Percentiles rank a stretch among this genome's conserved stretches.
Conservation (phyloP, 2,797 vertebrate genomes). For the Typhlichthys subterraneus region DNA sequence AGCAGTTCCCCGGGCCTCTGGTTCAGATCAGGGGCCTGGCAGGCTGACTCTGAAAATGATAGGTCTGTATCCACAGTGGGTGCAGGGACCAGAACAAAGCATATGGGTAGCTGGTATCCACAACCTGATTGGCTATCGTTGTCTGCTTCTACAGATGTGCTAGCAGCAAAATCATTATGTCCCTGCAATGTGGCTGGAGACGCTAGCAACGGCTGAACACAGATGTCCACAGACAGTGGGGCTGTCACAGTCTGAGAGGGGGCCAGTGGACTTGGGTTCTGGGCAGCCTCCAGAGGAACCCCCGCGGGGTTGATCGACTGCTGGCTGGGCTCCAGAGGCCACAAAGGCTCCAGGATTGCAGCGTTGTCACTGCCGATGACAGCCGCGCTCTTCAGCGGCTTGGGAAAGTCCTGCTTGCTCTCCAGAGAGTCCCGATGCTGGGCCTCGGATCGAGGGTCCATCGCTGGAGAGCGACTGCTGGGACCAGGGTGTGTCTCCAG, state of each 20-base stretch:
- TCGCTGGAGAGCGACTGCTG: conserved; percentile 22
- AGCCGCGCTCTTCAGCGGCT: conserved; percentile 10
- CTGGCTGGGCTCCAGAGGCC: conserved; percentile 16
- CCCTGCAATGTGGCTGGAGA: conserved; percentile 12
- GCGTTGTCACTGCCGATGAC: not conserved
- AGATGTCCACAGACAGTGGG: conserved; percentile 8
- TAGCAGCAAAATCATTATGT: not conserved
- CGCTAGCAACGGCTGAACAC: not conserved
- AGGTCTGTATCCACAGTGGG: conserved; percentile 13
- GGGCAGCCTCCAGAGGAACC: not conserved
- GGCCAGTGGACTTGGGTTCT: not conserved
- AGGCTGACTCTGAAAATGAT: conserved; percentile 1
- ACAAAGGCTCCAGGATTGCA: conserved; percentile 5
- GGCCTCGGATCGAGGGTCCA: conserved; percentile 15
- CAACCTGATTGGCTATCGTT: conserved; percentile 2
- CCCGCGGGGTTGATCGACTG: conserved; percentile 8
- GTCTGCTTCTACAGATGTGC: conserved; percentile 1
- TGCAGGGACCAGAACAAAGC: not conserved
- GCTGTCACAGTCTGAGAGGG: conserved; percentile 13
- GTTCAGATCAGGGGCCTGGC: not conserved
- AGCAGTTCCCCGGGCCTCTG: conserved; percentile 46
- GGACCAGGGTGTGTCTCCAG: not conserved
- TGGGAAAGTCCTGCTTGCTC: conserved; percentile 4
- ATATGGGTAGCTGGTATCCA: conserved; percentile 6
- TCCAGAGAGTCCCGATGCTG: conserved; percentile 20